phyloP scores from a whole-genome alignment of 2,888 invertebrate genomes.

The Ectobius pallidus region DNA sequence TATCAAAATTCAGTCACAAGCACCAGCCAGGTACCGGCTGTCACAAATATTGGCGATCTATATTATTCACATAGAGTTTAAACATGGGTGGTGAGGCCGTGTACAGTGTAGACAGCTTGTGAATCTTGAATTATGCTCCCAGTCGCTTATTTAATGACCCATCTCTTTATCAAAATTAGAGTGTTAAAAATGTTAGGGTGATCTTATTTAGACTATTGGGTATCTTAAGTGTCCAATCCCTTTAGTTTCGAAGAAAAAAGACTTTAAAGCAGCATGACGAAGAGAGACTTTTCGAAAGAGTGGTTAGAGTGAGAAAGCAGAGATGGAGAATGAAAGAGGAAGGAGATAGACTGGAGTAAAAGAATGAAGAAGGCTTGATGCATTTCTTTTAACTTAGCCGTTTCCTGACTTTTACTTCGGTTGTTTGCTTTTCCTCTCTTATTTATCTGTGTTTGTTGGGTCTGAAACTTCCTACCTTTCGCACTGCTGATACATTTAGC shows the following conservation, averaged over 20 bases:
- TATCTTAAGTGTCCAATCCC: background rate
- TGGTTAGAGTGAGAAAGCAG: background rate
- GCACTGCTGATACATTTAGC: background rate
- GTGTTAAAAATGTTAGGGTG: too few species aligned
- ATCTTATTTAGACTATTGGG: too few species aligned
- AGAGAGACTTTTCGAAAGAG: background rate
- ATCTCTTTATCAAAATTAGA: too few species aligned
- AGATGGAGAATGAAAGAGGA: background rate
- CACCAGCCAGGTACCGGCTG: too few species aligned
- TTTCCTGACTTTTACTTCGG: conserved; percentile 10
- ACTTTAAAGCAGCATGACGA: background rate
- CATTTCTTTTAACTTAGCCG: conserved; percentile 26
- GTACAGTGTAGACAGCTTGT: too few species aligned
- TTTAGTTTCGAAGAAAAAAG: background rate
- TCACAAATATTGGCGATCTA: too few species aligned
- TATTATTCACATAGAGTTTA: too few species aligned
- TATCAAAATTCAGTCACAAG: too few species aligned
- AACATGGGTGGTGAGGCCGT: too few species aligned
- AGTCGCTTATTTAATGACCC: too few species aligned
- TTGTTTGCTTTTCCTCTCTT: conserved; percentile 17
- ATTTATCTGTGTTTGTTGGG: conserved; percentile 16
- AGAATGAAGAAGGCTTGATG: conserved; percentile 6
- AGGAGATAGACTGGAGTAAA: background rate
- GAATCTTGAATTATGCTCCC: too few species aligned
- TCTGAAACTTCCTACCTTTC: background rate